Evolutionary conservation across 2,888 invertebrate species (phyloP), one percentile per base, ranked within the genome.

Genomic region (Eucera pruinosa): DNA sequence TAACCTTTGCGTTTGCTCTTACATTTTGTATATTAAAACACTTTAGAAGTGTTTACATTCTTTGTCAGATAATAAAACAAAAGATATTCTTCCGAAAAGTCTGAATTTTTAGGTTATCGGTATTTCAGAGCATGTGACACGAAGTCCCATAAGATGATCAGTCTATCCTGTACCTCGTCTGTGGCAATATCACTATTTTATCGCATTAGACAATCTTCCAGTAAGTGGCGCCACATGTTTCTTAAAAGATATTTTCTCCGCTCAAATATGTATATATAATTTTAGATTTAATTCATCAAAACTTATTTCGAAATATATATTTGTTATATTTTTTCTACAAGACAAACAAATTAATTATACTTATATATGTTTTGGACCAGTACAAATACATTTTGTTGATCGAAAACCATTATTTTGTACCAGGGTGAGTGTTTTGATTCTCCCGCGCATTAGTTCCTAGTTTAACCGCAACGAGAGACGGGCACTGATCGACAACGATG

Each of bases 211-310:
- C 27, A 13, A 23, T 0, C 15, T 7, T 2, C 9, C 57, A 18
- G 45, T 3, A 58, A 54, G 78, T 69, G 72, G 65, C 79, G 78
- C 78, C 69, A 45, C 65, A 15, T 20, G 20, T 20, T 23, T 36
- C 25, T 20, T 23, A 23, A 30, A 13, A 33, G 30, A 27, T 30
- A 50, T n/a, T n/a, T 36, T 36, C 6, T 18, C 6, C 41, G 5
- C 41, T 43, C 6, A 43, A 41, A 4, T 43, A n/a, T n/a, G 6
- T n/a, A n/a, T n/a, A n/a, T 43, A 43, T n/a, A 43, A 15, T 20
- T 7, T 13, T 20, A 2, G 1, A 1, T 7, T 20, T 11, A 0
- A 7, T 54, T 33, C 7, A 13, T 13, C 3, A 9, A 54, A 15
- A 20, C 33, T 9, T 20, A 15, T 2, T 54, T 7, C 3, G 7